A percentile compares a stretch with the other conserved stretches of the same genome.
Conservation (phyloP, 2,888 invertebrate species). For the Andricus quercusramuli region DNA sequence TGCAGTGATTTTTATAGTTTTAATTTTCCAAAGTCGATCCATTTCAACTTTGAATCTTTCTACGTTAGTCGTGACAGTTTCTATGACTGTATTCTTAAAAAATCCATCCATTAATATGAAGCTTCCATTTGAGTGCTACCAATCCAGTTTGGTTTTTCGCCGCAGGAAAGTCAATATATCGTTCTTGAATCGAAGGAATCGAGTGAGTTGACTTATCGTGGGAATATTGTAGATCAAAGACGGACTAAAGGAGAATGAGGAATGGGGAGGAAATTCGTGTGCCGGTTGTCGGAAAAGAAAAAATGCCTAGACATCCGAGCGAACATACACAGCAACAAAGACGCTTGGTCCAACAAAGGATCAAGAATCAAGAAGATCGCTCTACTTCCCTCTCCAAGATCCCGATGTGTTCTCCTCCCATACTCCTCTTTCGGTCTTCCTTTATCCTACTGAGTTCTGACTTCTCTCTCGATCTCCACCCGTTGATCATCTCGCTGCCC, state of each 20-base stretch:
- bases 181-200: neutral
- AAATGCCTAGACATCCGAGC: conserved; percentile 54
- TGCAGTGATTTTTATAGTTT: no score
- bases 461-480: conserved; percentile 44
- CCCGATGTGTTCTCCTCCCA: conserved; percentile 51
- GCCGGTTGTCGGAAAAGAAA: conserved; percentile 60
- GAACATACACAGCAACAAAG: conserved; percentile 62
- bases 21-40: no score
- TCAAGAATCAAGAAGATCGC: conserved; percentile 61
- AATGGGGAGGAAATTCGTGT: conserved; percentile 63
- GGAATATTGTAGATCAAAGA: conserved; percentile 14
- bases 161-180: neutral
- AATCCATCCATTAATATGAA: neutral
- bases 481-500: conserved; percentile 49
- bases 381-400: conserved; percentile 59
- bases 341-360: conserved; percentile 62
- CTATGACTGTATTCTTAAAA: no score
- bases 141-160: neutral
- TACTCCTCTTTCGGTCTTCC: neutral
- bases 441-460: conserved; percentile 5
- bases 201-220: conserved; percentile 30
- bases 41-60: no score
- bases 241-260: conserved; percentile 41
- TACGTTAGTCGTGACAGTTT: no score
- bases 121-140: neutral